phyloP scores from a whole-genome alignment of 2,888 invertebrate species.

The Ectemnius cavifrons region DNA sequence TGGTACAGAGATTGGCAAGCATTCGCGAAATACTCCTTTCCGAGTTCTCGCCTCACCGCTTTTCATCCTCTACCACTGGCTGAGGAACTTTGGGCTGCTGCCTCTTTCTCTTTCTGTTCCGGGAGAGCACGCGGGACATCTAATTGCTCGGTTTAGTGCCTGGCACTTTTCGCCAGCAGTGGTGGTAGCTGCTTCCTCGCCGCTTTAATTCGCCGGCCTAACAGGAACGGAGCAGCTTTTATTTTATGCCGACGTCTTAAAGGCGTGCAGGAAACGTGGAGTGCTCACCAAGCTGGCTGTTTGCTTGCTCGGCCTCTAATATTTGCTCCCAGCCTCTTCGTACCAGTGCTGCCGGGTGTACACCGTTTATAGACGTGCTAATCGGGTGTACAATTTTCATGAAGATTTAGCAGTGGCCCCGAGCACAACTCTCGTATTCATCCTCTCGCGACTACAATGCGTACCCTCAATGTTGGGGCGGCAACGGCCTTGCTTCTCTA shows the following conservation, averaged over 20 bases:
- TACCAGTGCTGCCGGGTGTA: neutral
- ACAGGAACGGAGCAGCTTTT: neutral
- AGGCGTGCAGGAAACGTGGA: neutral
- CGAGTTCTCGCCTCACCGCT: neutral
- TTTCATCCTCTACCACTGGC: neutral
- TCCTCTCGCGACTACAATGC: neutral
- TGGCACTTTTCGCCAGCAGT: neutral
- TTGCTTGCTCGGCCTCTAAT: neutral
- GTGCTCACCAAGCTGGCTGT: neutral
- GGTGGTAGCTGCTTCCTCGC: neutral
- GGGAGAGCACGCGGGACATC: neutral
- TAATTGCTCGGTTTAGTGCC: constrained; percentile 6
- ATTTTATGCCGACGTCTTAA: neutral
- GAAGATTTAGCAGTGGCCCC: constrained; percentile 2
- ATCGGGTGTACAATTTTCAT: constrained; percentile 8
- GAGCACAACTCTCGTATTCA: neutral
- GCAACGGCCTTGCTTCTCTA: neutral
- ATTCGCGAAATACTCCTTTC: neutral
- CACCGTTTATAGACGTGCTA: neutral
- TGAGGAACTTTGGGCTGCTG: neutral
- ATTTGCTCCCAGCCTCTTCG: no score
- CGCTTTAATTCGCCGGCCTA: neutral
- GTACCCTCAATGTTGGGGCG: neutral
- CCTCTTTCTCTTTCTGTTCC: neutral
- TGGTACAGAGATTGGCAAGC: neutral